Percentiles rank a stretch among this genome's conserved stretches.
These are phyloP conservation scores for Gnathonemus longibarbis DNA, from an alignment of 2,113 vertebrate genomes.

Conservation along the genomic window DNA sequence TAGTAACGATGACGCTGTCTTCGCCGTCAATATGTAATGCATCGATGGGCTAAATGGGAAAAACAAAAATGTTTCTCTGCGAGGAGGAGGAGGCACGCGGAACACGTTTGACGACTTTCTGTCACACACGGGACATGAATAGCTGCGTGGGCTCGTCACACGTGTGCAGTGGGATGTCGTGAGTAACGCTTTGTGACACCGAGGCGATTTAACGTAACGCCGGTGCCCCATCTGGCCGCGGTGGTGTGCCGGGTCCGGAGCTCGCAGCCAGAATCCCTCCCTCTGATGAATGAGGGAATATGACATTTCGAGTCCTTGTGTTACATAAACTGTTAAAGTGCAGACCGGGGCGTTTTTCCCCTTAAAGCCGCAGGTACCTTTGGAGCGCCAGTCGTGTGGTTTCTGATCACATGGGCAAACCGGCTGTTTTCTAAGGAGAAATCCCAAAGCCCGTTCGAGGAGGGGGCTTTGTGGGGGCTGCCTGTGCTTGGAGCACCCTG, in stretches of 20 bases:
- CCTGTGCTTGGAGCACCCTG: neutral
- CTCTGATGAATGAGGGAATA: neutral
- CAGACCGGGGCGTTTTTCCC: neutral
- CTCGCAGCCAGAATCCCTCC: neutral
- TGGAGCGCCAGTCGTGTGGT: neutral
- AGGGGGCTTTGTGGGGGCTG: neutral
- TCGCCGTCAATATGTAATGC: neutral
- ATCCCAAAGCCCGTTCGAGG: neutral
- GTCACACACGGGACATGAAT: neutral
- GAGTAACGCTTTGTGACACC: neutral
- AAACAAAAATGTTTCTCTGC: neutral
- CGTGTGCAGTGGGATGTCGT: neutral
- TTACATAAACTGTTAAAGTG: neutral
- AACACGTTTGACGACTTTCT: neutral
- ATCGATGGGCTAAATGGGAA: neutral
- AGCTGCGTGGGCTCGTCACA: neutral
- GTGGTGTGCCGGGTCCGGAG: too few species aligned
- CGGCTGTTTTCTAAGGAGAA: neutral
- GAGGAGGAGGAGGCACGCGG: neutral
- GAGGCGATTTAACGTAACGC: neutral
- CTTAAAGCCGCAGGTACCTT: neutral
- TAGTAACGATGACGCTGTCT: neutral
- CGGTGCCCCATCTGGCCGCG: neutral
- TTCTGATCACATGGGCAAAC: neutral
- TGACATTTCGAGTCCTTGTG: neutral